Percentiles rank a stretch among this genome's conserved stretches.
Evolutionary conservation across 1,140 invertebrate species (phyloP).

Genomic region (Drosophila orosa): DNA sequence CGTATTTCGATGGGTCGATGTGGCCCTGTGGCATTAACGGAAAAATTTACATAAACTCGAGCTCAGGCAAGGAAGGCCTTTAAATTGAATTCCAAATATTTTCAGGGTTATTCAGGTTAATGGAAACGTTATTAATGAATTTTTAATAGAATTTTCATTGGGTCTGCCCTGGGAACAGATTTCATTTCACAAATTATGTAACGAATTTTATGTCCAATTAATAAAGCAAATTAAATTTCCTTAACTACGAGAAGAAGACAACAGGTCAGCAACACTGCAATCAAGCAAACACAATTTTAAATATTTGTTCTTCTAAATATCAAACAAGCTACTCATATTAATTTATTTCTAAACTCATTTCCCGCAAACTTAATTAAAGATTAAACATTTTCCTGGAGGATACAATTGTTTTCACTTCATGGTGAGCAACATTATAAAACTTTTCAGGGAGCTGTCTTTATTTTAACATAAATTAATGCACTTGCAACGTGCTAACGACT

Average conservation of each 20-base stretch:
- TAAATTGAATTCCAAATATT: constrained; percentile 24
- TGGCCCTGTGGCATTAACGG: constrained; percentile 6
- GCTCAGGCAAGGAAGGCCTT: constrained; percentile 10
- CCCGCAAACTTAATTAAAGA: too few species aligned
- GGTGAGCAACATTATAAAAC: not conserved
- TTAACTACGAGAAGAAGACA: not conserved
- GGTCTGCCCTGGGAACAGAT: not conserved
- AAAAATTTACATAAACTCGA: constrained; percentile 27
- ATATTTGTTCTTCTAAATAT: too few species aligned
- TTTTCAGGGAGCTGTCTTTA: constrained; percentile 1
- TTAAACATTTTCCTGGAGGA: not conserved
- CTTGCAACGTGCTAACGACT: constrained; percentile 4
- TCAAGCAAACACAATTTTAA: not conserved
- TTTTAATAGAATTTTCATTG: constrained; percentile 18
- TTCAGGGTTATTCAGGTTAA: constrained; percentile 22
- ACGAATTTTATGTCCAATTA: constrained; percentile 20
- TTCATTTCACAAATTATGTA: not conserved
- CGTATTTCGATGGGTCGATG: constrained; percentile 1
- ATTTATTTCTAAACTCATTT: not conserved
- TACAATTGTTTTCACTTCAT: not conserved
- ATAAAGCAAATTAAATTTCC: not conserved
- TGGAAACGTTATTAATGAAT: constrained; percentile 30
- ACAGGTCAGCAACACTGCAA: too few species aligned
- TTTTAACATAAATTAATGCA: constrained; percentile 18
- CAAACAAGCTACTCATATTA: too few species aligned